Evolutionary conservation across 2,888 invertebrate genomes (phyloP).

Genomic region (Mantis religiosa): DNA sequence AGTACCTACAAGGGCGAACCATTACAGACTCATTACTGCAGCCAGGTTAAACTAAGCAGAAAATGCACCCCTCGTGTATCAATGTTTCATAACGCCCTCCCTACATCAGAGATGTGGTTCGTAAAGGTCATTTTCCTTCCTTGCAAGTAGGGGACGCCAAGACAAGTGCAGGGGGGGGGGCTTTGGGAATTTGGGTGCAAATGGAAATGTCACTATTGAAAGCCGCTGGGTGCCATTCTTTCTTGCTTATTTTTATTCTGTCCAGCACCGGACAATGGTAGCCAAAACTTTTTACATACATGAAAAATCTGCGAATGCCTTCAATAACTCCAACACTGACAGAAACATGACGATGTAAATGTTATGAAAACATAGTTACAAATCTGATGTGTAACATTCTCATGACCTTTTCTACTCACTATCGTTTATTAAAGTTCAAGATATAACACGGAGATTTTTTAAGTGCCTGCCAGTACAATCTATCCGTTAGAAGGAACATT

Average conservation of each 20-base stretch:
- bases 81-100: conserved; percentile 4
- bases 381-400: too few relatives aligned
- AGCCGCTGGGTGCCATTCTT: not conserved
- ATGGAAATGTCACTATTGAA: not conserved
- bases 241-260: not conserved
- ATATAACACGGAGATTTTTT: too few relatives aligned
- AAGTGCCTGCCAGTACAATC: too few relatives aligned
- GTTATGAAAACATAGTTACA: too few relatives aligned
- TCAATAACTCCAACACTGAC: too few relatives aligned
- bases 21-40: conserved; percentile 27
- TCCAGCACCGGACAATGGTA: not conserved
- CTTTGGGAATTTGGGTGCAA: not conserved
- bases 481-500: too few relatives aligned
- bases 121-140: not conserved
- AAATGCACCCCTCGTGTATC: conserved; percentile 4
- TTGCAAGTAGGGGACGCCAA: not conserved
- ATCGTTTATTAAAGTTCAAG: too few relatives aligned
- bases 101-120: not conserved
- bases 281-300: too few relatives aligned
- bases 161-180: not conserved
- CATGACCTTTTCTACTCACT: too few relatives aligned
- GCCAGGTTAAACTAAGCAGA: conserved; percentile 21
- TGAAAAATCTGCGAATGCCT: too few relatives aligned
- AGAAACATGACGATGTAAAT: too few relatives aligned
- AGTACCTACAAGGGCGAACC: conserved; percentile 21